Percentiles rank a stretch among this genome's conserved stretches.
Conservation (phyloP, 2,888 invertebrate species). For the Idaea biselata region DNA sequence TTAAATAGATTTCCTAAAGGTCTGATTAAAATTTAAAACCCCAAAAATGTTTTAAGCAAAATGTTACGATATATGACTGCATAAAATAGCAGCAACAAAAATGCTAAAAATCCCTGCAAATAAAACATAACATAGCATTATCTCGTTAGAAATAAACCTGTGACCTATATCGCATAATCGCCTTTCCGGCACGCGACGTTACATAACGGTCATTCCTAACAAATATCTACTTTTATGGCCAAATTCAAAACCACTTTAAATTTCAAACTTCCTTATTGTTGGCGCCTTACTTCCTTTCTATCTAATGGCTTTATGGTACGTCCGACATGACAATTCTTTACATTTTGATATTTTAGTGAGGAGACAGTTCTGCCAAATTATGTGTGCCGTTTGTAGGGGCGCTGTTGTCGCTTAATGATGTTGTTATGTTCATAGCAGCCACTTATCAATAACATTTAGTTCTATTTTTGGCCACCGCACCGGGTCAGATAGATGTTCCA, state of each 20-base stretch:
- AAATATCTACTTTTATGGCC: slow-evolving; percentile 4
- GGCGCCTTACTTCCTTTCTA: slow-evolving; percentile 3
- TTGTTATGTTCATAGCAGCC: neutral
- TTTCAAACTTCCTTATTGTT: slow-evolving; percentile 4
- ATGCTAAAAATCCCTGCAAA: neutral
- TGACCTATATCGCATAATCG: neutral
- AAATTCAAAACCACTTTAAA: slow-evolving; percentile 1
- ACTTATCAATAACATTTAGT: neutral
- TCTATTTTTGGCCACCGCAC: neutral
- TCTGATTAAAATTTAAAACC: too few species aligned
- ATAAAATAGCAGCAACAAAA: neutral
- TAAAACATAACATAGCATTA: neutral
- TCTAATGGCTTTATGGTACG: neutral
- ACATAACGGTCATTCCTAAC: neutral
- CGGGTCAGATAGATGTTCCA: neutral
- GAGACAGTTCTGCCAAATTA: neutral
- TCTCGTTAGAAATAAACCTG: slow-evolving; percentile 1
- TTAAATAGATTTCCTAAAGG: too few species aligned
- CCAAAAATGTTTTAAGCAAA: too few species aligned
- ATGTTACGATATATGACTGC: neutral
- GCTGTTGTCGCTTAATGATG: neutral
- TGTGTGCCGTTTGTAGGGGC: neutral
- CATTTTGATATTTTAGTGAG: neutral
- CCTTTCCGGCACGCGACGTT: slow-evolving; percentile 1
- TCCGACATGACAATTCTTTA: neutral